A percentile compares a stretch with the other conserved stretches of the same genome.
phyloP scores from a whole-genome alignment of 2,888 invertebrate genomes.

The Siphlonurus alternatus region DNA sequence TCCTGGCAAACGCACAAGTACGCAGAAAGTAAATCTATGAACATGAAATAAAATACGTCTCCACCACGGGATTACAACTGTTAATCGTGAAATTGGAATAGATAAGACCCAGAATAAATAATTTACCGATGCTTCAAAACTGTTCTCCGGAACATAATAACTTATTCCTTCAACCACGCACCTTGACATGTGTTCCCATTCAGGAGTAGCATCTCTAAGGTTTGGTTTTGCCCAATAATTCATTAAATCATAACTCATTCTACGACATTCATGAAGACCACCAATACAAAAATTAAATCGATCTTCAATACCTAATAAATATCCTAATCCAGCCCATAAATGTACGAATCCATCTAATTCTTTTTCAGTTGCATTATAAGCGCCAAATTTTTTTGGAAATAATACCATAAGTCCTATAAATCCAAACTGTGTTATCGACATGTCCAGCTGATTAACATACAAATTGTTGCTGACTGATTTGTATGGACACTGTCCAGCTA shows the following conservation, averaged over 20 bases:
- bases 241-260: conserved; percentile 20
- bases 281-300: conserved; percentile 27
- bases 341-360: conserved; percentile 35
- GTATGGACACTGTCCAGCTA: conserved; percentile 18
- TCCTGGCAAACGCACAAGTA: conserved; percentile 10
- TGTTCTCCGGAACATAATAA: conserved; percentile 19
- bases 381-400: conserved; percentile 28
- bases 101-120: conserved; percentile 20
- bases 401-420: conserved; percentile 31
- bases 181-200: conserved; percentile 28
- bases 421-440: conserved; percentile 34
- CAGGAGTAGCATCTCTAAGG: conserved; percentile 20
- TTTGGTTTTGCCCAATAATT: conserved; percentile 23
- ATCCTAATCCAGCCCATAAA: conserved; percentile 34
- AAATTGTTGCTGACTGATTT: background rate
- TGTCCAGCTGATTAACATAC: conserved; percentile 31
- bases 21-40: conserved; percentile 8
- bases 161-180: conserved; percentile 23
- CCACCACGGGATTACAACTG: conserved; percentile 1
- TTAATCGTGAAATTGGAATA: conserved; percentile 6
- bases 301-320: conserved; percentile 30
- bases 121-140: conserved; percentile 20
- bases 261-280: conserved; percentile 20
- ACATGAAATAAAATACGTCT: conserved; percentile 4
- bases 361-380: conserved; percentile 23